A percentile compares a stretch with the other conserved stretches of the same genome.
Conservation (phyloP, 2,797 vertebrate species). For the Pagetopsis macropterus region DNA sequence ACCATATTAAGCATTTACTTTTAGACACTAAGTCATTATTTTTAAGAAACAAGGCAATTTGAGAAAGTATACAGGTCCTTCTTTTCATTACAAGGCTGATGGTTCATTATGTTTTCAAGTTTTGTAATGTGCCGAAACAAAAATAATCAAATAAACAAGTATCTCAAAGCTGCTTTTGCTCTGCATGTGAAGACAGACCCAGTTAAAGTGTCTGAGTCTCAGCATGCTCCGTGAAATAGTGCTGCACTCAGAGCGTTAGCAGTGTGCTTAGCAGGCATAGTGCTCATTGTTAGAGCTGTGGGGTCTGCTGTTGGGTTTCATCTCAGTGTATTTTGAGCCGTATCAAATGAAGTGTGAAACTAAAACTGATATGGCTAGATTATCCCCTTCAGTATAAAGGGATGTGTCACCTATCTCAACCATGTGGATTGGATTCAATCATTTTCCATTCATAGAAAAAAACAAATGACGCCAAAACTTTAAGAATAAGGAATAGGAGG, state of each 20-base stretch:
- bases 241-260: neutral
- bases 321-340: conserved; percentile 28
- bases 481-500: neutral
- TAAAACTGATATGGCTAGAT: conserved; percentile 7
- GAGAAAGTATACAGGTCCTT: no score
- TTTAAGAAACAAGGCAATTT: neutral
- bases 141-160: neutral
- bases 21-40: neutral
- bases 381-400: conserved; percentile 36
- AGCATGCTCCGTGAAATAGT: neutral
- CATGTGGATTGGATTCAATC: neutral
- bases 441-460: neutral
- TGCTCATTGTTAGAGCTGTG: conserved; percentile 28
- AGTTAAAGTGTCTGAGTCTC: neutral
- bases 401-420: neutral
- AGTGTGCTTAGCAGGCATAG: neutral
- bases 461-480: neutral
- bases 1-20: no score
- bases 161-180: neutral
- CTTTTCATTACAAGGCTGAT: no score
- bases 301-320: conserved; percentile 11
- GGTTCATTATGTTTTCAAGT: no score
- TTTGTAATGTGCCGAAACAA: no score
- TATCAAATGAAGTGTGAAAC: conserved; percentile 22
- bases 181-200: neutral